phyloP scores from a whole-genome alignment of 2,797 vertebrate species.

The Enteromius mattozi region DNA sequence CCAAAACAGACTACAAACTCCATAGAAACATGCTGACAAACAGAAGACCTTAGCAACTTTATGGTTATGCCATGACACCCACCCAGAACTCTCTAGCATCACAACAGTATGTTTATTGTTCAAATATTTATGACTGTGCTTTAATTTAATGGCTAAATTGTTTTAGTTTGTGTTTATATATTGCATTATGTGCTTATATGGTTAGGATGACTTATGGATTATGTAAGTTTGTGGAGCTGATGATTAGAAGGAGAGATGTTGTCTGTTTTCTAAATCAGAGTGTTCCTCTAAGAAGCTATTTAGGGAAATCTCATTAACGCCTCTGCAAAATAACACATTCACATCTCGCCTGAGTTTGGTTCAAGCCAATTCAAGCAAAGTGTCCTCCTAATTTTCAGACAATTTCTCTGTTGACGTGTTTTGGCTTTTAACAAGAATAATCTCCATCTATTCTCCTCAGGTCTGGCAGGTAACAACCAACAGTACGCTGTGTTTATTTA shows the following conservation, averaged over 20 bases:
- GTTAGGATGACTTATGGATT: neutral
- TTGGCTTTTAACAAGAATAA: constrained; percentile 34
- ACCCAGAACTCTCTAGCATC: neutral
- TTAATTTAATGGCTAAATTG: neutral
- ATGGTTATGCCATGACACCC: neutral
- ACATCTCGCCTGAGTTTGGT: constrained; percentile 41
- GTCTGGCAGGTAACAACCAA: neutral
- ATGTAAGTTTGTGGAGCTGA: constrained; percentile 1
- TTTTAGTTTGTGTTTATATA: neutral
- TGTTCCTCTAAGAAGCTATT: constrained; percentile 43
- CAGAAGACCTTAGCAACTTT: neutral
- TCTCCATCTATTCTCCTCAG: constrained; percentile 12
- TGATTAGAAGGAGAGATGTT: constrained; percentile 25
- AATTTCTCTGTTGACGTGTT: constrained; percentile 27
- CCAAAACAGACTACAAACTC: neutral
- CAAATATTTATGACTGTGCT: neutral
- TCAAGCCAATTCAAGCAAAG: constrained; percentile 52
- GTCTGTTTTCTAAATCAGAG: constrained; percentile 33
- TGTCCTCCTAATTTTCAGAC: constrained; percentile 46
- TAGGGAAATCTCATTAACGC: constrained; percentile 56
- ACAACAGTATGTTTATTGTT: neutral
- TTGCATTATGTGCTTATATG: neutral
- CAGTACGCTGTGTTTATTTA: neutral
- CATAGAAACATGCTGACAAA: neutral
- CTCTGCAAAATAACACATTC: constrained; percentile 55